Percentiles rank a stretch among this genome's conserved stretches.
Conservation (phyloP, 2,113 vertebrate genomes). For the Actenoides hombroni region DNA sequence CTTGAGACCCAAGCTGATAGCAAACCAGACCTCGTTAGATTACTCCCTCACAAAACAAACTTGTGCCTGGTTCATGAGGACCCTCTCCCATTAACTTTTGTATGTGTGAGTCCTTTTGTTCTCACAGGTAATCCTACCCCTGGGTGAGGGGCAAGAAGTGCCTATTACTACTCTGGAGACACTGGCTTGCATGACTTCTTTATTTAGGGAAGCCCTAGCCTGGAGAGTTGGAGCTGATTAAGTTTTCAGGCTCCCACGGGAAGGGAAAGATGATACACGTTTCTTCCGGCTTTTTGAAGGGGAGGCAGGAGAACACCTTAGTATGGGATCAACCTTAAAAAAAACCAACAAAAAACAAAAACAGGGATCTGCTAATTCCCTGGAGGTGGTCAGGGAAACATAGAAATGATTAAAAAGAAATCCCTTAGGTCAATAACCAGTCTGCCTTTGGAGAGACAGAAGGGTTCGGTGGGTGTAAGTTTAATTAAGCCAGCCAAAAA, state of each 20-base stretch:
- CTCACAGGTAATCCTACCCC: background rate
- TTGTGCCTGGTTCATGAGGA: background rate
- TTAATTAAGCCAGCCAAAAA: slow-evolving; percentile 65
- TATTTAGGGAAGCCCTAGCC: background rate
- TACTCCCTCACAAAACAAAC: background rate
- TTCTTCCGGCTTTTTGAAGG: background rate
- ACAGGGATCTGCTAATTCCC: background rate
- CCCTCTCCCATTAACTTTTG: background rate
- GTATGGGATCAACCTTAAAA: background rate
- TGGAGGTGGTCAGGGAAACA: slow-evolving; percentile 6
- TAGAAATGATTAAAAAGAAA: slow-evolving; percentile 1
- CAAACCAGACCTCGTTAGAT: background rate
- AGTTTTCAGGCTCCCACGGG: background rate
- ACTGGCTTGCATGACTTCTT: background rate
- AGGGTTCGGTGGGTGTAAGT: background rate
- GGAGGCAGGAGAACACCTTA: background rate
- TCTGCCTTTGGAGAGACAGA: background rate
- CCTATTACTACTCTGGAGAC: background rate
- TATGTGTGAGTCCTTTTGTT: accelerated
- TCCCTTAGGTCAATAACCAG: slow-evolving; percentile 40
- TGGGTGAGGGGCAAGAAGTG: background rate
- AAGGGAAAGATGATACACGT: background rate
- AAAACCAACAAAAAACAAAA: background rate
- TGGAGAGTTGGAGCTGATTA: background rate
- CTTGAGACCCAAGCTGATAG: background rate